These are phyloP conservation scores for Oreortyx pictus DNA, from an alignment of 2,797 vertebrate genomes.

Conservation along the genomic window DNA sequence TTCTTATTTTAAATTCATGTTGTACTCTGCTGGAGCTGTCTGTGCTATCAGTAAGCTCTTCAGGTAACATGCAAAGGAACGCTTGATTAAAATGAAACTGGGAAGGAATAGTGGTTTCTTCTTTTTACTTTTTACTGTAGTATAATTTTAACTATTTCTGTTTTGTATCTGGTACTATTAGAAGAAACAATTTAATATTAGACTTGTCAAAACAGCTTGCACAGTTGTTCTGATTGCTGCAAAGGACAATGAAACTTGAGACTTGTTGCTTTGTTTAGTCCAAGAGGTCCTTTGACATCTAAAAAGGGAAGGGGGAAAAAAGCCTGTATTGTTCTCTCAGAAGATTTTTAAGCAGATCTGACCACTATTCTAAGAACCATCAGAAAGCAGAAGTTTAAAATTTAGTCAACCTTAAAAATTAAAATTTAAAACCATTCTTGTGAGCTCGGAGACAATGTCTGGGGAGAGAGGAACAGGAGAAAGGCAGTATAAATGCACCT, in stretches of 20 bases:
- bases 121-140: neutral
- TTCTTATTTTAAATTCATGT: neutral
- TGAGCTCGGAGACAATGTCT: neutral
- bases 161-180: neutral
- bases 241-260: neutral
- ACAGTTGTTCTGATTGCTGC: neutral
- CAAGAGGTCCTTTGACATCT: neutral
- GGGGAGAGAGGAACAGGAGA: neutral
- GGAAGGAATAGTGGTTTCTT: neutral
- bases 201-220: neutral
- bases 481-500: neutral
- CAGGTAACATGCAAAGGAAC: neutral
- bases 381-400: neutral
- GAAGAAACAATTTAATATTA: neutral
- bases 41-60: neutral
- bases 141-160: neutral
- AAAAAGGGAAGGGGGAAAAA: neutral
- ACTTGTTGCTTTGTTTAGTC: constrained; percentile 29
- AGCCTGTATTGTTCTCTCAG: neutral
- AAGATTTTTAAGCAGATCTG: neutral
- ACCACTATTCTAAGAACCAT: neutral
- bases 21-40: neutral
- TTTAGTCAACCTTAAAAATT: neutral
- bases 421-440: neutral
- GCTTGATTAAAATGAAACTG: neutral